phyloP scores from a whole-genome alignment of 2,888 invertebrate species.

The Pasiphila rectangulata region DNA sequence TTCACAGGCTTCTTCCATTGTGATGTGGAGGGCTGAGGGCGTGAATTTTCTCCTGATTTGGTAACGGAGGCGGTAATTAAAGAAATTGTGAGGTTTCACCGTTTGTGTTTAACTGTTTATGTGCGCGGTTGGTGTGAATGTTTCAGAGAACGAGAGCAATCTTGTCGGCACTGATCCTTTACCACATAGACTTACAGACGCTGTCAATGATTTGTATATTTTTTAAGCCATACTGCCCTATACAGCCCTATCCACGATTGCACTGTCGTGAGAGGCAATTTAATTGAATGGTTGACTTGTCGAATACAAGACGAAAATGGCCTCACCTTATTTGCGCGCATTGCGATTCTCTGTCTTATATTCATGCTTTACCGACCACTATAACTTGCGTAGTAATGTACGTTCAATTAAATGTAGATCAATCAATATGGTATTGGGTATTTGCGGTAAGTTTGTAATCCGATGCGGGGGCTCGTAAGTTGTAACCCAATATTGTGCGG shows the following conservation, averaged over 20 bases:
- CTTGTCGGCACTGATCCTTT: constrained; percentile 38
- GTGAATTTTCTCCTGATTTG: constrained; percentile 78
- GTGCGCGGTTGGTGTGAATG: constrained; percentile 53
- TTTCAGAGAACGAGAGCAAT: constrained; percentile 48
- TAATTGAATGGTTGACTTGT: too few species aligned
- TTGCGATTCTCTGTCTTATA: too few species aligned
- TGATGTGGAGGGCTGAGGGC: constrained; percentile 69
- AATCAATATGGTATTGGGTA: constrained; percentile 14
- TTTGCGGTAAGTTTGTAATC: constrained; percentile 41
- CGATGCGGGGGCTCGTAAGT: constrained; percentile 46
- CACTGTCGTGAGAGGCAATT: too few species aligned
- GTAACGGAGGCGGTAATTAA: constrained; percentile 75
- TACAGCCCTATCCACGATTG: too few species aligned
- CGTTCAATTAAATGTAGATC: constrained; percentile 2
- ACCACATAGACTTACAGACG: too few species aligned
- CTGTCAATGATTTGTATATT: too few species aligned
- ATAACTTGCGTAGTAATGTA: constrained; percentile 11
- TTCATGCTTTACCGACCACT: too few species aligned
- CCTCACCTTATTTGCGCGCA: too few species aligned
- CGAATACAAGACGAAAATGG: too few species aligned
- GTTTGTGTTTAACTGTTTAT: constrained; percentile 74
- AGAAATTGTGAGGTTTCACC: constrained; percentile 72
- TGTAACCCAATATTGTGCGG: constrained; percentile 52
- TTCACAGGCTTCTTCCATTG: constrained; percentile 77
- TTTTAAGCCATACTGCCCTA: too few species aligned